phyloP scores from a whole-genome alignment of 2,113 vertebrate species.

The Clupea harengus region DNA sequence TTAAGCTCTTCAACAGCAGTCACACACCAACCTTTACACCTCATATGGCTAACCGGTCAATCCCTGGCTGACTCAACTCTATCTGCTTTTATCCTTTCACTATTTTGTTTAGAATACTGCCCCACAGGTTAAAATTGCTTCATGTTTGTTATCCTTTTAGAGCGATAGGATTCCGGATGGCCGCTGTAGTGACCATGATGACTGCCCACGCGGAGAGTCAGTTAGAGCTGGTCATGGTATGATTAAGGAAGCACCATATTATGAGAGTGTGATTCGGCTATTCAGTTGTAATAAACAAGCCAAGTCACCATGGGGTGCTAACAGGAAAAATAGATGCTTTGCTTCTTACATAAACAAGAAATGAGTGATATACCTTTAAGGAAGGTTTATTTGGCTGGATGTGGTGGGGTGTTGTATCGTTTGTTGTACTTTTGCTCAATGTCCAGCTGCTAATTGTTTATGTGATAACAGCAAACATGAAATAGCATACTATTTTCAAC shows the following conservation, averaged over 20 bases:
- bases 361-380: background rate
- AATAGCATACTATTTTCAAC: too few relatives aligned
- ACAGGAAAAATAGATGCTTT: background rate
- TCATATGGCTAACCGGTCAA: slow-evolving; percentile 30
- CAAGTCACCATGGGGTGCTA: background rate
- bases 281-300: background rate
- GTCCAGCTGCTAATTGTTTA: background rate
- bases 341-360: background rate
- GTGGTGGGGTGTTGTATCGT: background rate
- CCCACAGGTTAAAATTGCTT: too few relatives aligned
- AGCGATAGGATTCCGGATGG: slow-evolving; percentile 69
- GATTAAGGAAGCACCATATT: background rate
- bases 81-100: background rate
- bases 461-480: background rate
- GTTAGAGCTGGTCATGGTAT: slow-evolving; percentile 67
- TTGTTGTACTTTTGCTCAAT: background rate
- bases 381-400: background rate
- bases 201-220: slow-evolving; percentile 78
- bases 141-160: slow-evolving; percentile 56
- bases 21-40: slow-evolving; percentile 8
- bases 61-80: background rate
- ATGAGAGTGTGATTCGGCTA: background rate
- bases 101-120: background rate
- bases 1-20: background rate
- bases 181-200: slow-evolving; percentile 65